These are phyloP conservation scores for Hipposideros larvatus DNA, from an alignment of 2,797 vertebrate genomes.

Conservation along the genomic window DNA sequence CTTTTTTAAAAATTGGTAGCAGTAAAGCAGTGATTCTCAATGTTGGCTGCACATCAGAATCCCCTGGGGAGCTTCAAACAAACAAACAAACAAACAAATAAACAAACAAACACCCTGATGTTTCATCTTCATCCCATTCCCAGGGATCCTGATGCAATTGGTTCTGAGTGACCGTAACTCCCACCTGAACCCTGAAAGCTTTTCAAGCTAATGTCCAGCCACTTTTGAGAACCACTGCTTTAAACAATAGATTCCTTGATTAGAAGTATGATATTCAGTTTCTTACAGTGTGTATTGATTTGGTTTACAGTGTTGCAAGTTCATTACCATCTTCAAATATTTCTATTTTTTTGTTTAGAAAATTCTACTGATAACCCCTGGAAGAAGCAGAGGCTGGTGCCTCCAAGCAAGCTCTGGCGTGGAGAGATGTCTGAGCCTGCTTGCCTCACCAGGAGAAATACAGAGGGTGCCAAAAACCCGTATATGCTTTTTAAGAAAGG, in stretches of 20 bases:
- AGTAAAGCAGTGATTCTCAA: background rate
- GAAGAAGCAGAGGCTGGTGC: background rate
- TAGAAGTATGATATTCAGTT: constrained; percentile 19
- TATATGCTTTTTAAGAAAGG: no score
- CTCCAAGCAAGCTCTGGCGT: background rate
- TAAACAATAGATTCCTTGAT: background rate
- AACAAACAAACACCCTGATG: background rate
- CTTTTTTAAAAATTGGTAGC: background rate
- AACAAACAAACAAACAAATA: background rate
- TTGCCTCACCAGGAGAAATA: background rate
- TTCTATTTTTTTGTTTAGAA: constrained; percentile 12
- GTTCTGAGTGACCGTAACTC: background rate
- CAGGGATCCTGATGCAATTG: background rate
- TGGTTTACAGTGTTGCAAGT: constrained; percentile 16
- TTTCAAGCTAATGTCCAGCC: background rate
- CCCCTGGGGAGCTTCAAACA: background rate
- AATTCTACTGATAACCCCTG: background rate
- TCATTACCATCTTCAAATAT: constrained; percentile 47
- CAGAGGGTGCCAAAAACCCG: no score
- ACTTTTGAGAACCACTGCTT: background rate
- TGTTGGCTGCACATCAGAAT: background rate
- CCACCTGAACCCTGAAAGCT: background rate
- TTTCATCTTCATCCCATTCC: background rate
- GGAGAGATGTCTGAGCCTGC: background rate
- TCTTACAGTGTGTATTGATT: background rate